Percentiles rank a stretch among this genome's conserved stretches.
Conservation (phyloP, 2,888 invertebrate genomes). For the Lymantria monacha region DNA sequence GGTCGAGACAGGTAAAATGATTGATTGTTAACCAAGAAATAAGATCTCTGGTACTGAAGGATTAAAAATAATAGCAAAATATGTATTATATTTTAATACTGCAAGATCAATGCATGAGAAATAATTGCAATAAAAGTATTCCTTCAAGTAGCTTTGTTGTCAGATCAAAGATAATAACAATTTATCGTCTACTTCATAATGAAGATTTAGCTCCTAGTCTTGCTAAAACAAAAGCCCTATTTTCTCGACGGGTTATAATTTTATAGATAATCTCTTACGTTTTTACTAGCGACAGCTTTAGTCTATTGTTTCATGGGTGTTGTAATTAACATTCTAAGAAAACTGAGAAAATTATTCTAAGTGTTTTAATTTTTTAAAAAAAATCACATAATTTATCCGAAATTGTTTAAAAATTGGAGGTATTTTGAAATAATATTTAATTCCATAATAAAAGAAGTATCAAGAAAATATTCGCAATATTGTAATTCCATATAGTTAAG, state of each 20-base stretch:
- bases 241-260: constrained; percentile 60
- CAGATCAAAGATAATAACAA: constrained; percentile 70
- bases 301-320: no score
- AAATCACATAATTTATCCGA: no score
- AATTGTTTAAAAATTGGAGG: no score
- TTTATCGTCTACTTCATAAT: constrained; percentile 63
- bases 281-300: constrained; percentile 36
- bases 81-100: no score
- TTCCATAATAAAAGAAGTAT: background rate
- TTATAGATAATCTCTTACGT: constrained; percentile 61
- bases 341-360: constrained; percentile 32
- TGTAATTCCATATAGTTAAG: constrained; percentile 38
- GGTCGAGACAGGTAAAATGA: no score
- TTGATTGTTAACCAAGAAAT: no score
- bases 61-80: no score
- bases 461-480: constrained; percentile 18
- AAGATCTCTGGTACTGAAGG: no score
- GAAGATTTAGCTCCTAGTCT: constrained; percentile 71
- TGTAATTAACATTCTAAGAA: no score
- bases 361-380: no score
- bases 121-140: no score
- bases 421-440: background rate
- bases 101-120: no score
- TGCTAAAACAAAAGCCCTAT: constrained; percentile 56
- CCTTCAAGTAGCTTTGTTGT: constrained; percentile 13